These are phyloP conservation scores for Passer domesticus DNA, from an alignment of 2,113 vertebrate species.

Conservation along the genomic window DNA sequence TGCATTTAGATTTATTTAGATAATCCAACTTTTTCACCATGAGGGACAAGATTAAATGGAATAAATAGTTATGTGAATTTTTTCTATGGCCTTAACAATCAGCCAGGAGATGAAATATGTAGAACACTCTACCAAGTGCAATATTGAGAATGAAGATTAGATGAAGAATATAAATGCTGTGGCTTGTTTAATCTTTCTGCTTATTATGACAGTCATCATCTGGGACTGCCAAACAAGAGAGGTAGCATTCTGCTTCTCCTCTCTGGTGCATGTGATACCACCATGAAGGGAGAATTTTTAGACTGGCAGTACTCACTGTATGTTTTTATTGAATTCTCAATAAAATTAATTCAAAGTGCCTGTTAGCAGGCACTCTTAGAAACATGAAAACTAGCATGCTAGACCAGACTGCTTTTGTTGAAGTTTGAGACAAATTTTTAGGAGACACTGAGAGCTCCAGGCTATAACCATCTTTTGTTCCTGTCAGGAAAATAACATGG, in stretches of 20 bases:
- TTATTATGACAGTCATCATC: not conserved
- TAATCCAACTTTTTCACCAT: not conserved
- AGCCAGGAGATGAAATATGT: not conserved
- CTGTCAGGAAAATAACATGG: not conserved
- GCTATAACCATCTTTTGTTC: not conserved
- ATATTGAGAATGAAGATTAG: not conserved
- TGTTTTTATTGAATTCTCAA: not conserved
- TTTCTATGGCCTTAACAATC: not conserved
- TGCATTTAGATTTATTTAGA: not conserved
- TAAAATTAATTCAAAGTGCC: not conserved
- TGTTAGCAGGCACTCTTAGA: not conserved
- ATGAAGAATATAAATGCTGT: not conserved
- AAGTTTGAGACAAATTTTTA: not conserved
- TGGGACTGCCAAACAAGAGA: not conserved
- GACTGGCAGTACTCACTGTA: fast-evolving
- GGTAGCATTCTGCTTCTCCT: not conserved
- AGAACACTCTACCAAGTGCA: not conserved
- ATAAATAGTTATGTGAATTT: fast-evolving
- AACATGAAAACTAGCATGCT: not conserved
- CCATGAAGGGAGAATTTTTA: not conserved
- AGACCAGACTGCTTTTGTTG: not conserved
- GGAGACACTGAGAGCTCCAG: not conserved
- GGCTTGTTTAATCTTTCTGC: not conserved
- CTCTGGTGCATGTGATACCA: not conserved
- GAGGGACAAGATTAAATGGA: not conserved